Conservation (phyloP, 1,140 invertebrate genomes). For the Aphis craccivora region DNA sequence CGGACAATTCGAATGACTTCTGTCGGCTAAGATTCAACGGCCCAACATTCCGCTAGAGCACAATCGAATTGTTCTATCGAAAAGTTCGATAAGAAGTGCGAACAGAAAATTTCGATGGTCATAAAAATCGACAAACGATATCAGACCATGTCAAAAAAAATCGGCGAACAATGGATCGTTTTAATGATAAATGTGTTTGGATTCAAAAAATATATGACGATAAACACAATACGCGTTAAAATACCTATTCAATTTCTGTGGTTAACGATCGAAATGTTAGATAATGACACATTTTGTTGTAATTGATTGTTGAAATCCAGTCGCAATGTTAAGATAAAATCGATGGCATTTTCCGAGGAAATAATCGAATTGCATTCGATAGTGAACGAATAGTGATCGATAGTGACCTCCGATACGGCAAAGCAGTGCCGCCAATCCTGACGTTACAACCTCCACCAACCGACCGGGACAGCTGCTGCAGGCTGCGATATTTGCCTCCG, state of each 20-base stretch:
- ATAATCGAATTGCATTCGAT: neutral
- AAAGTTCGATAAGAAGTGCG: neutral
- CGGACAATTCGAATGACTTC: neutral
- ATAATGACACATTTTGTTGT: neutral
- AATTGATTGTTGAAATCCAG: neutral
- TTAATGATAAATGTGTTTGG: neutral
- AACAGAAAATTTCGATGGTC: neutral
- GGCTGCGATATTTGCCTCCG: neutral
- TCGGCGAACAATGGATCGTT: neutral
- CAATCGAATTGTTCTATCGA: neutral
- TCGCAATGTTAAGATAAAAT: neutral
- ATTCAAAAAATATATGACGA: neutral
- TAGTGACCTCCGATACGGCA: neutral
- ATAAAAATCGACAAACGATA: neutral
- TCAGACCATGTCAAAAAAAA: too few relatives aligned
- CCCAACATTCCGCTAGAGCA: neutral
- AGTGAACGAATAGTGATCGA: neutral
- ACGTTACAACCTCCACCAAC: neutral
- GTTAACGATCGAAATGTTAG: neutral
- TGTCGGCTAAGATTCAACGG: neutral
- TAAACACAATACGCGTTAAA: too few relatives aligned
- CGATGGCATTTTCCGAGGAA: neutral
- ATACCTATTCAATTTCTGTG: neutral
- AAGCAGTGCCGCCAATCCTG: neutral
- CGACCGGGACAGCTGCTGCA: neutral